phyloP scores from a whole-genome alignment of 2,888 invertebrate species.

The Exephanes ischioxanthus region DNA sequence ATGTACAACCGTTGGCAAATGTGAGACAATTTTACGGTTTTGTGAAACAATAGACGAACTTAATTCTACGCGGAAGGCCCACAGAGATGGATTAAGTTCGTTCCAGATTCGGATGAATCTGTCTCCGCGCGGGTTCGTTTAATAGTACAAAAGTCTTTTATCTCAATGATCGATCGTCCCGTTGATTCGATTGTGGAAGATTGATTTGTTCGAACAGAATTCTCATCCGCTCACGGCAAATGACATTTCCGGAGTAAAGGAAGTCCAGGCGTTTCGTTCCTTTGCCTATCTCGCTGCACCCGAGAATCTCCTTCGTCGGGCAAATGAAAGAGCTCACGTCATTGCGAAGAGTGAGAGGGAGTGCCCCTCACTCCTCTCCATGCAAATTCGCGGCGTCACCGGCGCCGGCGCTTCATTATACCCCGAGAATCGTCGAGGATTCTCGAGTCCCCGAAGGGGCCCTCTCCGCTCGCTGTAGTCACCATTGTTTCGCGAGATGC shows the following conservation, averaged over 20 bases:
- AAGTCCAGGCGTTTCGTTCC: conserved; percentile 25
- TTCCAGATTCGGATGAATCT: conserved; percentile 8
- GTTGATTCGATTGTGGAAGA: conserved; percentile 34
- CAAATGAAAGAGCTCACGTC: conserved; percentile 52
- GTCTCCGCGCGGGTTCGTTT: conserved; percentile 16
- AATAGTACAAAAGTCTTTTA: conserved; percentile 38
- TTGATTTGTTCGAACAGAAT: conserved; percentile 55
- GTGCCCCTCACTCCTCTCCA: conserved; percentile 29
- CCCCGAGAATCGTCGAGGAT: conserved; percentile 72
- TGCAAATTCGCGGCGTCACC: conserved; percentile 73
- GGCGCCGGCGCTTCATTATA: conserved; percentile 71
- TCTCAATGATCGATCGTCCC: conserved; percentile 16
- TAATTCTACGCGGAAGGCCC: neutral
- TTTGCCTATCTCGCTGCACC: conserved; percentile 18
- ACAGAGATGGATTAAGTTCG: neutral
- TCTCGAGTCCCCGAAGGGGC: conserved; percentile 55
- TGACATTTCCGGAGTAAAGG: conserved; percentile 42
- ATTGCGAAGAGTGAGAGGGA: conserved; percentile 47
- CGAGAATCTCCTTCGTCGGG: conserved; percentile 26
- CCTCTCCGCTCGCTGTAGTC: conserved; percentile 61
- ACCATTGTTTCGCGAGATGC: conserved; percentile 74
- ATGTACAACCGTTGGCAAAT: conserved; percentile 9
- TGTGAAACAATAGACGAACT: conserved; percentile 1
- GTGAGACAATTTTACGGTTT: neutral
- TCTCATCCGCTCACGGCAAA: conserved; percentile 44